A percentile compares a stretch with the other conserved stretches of the same genome.
Conservation (phyloP, 1,140 invertebrate genomes). For the Yoshiicerus persimilis region DNA sequence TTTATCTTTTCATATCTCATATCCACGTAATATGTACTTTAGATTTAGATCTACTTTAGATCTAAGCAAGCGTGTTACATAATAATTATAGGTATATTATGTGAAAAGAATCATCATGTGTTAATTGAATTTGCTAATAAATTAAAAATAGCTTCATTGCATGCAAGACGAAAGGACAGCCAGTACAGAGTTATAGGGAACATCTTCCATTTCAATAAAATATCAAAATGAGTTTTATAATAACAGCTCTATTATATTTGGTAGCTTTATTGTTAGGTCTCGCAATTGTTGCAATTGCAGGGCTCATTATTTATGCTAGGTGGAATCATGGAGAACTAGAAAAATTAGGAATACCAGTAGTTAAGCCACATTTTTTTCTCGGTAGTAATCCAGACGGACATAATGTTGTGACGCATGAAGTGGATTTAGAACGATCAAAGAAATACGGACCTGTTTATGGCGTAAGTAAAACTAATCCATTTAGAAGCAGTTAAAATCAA, state of each 20-base stretch:
- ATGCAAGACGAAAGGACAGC: too few relatives aligned
- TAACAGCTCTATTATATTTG: background rate
- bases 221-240: background rate
- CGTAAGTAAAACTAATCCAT: slow-evolving; percentile 12
- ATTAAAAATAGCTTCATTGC: too few relatives aligned
- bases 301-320: slow-evolving; percentile 28
- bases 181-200: too few relatives aligned
- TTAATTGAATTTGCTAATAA: too few relatives aligned
- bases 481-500: background rate
- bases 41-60: too few relatives aligned
- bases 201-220: background rate
- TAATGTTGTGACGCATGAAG: background rate
- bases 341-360: slow-evolving; percentile 23
- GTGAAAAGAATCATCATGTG: too few relatives aligned
- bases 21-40: too few relatives aligned
- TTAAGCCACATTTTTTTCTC: slow-evolving; percentile 32
- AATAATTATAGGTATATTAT: too few relatives aligned
- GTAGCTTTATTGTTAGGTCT: background rate
- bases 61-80: too few relatives aligned
- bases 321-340: slow-evolving; percentile 38
- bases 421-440: background rate
- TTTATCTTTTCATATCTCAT: too few relatives aligned
- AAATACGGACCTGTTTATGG: slow-evolving; percentile 23
- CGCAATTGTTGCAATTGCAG: background rate
- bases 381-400: slow-evolving; percentile 15